Percentiles rank a stretch among this genome's conserved stretches.
phyloP scores from a whole-genome alignment of 2,888 invertebrate genomes.

The Mystacides longicornis region DNA sequence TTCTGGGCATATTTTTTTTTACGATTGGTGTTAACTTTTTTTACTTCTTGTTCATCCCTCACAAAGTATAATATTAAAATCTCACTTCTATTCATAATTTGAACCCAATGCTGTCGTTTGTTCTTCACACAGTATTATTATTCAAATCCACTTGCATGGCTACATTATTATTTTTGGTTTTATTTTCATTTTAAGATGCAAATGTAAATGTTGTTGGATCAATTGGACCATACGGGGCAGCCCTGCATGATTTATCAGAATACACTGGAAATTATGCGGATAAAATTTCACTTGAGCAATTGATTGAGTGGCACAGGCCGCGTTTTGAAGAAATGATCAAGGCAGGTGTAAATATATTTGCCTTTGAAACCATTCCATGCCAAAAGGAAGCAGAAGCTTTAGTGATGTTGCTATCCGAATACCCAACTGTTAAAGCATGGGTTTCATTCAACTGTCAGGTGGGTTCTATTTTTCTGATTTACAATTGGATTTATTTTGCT shows the following conservation, averaged over 20 bases:
- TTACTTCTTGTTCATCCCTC: too few species aligned
- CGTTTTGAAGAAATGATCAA: conserved; percentile 60
- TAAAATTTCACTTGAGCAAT: conserved; percentile 39
- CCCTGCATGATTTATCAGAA: conserved; percentile 72
- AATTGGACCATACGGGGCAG: conserved; percentile 77
- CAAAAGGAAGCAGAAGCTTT: conserved; percentile 62
- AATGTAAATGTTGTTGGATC: conserved; percentile 65
- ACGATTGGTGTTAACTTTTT: too few species aligned
- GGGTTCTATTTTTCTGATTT: too few species aligned
- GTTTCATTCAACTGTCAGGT: conserved; percentile 70
- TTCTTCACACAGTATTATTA: too few species aligned
- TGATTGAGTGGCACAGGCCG: conserved; percentile 67
- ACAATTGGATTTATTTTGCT: too few species aligned
- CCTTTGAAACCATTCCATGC: conserved; percentile 77
- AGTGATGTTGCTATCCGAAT: conserved; percentile 58
- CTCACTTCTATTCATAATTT: too few species aligned
- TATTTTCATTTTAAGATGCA: conserved; percentile 22
- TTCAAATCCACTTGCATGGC: too few species aligned
- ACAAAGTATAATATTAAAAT: too few species aligned
- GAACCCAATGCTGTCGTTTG: too few species aligned
- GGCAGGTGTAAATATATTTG: conserved; percentile 64
- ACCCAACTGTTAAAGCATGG: conserved; percentile 64
- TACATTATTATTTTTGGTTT: too few species aligned
- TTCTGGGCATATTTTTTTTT: too few species aligned
- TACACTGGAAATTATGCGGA: conserved; percentile 65